These are phyloP conservation scores for Aphelenchoides fujianensis DNA, from an alignment of 1,140 invertebrate genomes.

Conservation along the genomic window DNA sequence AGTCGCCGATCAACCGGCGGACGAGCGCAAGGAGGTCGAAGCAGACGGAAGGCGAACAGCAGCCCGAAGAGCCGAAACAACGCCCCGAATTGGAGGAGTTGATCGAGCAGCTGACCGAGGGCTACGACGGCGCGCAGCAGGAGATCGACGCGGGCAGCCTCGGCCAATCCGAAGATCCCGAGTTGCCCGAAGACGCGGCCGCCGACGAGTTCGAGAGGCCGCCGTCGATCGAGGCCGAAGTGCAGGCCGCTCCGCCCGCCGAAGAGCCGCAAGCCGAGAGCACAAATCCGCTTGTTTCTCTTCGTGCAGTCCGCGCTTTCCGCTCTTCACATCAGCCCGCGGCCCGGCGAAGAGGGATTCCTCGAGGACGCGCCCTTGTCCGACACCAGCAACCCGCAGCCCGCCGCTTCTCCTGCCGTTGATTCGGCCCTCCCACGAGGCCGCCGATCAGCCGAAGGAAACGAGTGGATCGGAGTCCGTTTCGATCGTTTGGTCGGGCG, in stretches of 20 bases:
- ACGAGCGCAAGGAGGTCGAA: neutral
- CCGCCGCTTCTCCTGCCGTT: too few relatives aligned
- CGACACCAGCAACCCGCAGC: neutral
- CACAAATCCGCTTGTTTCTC: too few relatives aligned
- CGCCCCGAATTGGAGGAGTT: neutral
- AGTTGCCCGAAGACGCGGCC: neutral
- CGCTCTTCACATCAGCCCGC: neutral
- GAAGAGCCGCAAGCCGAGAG: too few relatives aligned
- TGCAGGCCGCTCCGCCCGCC: too few relatives aligned
- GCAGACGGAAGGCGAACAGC: neutral
- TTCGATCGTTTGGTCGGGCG: neutral
- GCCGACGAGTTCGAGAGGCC: neutral
- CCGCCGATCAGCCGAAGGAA: neutral
- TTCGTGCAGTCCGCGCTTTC: too few relatives aligned
- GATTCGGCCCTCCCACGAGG: neutral
- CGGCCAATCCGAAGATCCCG: neutral
- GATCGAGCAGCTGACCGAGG: conserved; percentile 14
- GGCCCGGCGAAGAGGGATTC: neutral
- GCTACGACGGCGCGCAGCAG: conserved; percentile 11
- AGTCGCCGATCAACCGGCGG: neutral
- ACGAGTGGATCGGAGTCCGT: neutral
- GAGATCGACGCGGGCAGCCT: neutral
- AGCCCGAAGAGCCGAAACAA: conserved; percentile 3
- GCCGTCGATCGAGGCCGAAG: too few relatives aligned
- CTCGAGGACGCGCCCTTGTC: neutral